A percentile compares a stretch with the other conserved stretches of the same genome.
Conservation (phyloP, 1,140 invertebrate species). For the Aphaenogaster floridana region DNA sequence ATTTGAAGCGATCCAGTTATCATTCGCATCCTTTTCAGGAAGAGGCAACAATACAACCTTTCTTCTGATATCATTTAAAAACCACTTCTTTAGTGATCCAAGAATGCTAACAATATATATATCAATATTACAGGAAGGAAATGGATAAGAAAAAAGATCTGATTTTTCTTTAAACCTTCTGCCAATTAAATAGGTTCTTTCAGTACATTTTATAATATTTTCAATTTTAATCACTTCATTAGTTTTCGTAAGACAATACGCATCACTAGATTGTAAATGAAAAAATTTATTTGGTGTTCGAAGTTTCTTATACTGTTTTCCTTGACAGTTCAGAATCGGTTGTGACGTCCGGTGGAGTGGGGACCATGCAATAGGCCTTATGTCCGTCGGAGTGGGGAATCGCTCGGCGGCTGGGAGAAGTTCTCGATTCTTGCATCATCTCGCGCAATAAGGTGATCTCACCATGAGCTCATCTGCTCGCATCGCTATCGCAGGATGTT, state of each 20-base stretch:
- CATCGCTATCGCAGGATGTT: too few species aligned
- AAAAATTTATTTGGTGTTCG: neutral
- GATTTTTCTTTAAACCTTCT: slow-evolving; percentile 20
- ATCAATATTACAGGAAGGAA: neutral
- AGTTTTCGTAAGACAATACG: slow-evolving; percentile 14
- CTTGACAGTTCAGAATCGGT: too few species aligned
- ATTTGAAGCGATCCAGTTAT: neutral
- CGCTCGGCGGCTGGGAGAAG: too few species aligned
- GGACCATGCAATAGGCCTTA: too few species aligned
- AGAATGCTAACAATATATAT: slow-evolving; percentile 7
- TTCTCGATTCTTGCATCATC: too few species aligned
- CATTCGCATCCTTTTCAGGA: neutral
- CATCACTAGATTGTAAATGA: neutral
- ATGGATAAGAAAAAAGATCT: slow-evolving; percentile 24
- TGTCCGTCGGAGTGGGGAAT: too few species aligned
- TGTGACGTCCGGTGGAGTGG: too few species aligned
- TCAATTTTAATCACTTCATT: slow-evolving; percentile 9
- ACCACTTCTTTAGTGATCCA: slow-evolving; percentile 1
- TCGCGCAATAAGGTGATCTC: too few species aligned
- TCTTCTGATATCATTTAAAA: slow-evolving; percentile 6
- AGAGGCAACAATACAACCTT: neutral
- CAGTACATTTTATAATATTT: slow-evolving; percentile 18
- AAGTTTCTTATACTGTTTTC: too few species aligned
- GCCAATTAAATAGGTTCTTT: neutral
- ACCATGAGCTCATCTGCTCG: too few species aligned